phyloP scores from a whole-genome alignment of 2,113 vertebrate species.

The Epinephelus cyanopodus region DNA sequence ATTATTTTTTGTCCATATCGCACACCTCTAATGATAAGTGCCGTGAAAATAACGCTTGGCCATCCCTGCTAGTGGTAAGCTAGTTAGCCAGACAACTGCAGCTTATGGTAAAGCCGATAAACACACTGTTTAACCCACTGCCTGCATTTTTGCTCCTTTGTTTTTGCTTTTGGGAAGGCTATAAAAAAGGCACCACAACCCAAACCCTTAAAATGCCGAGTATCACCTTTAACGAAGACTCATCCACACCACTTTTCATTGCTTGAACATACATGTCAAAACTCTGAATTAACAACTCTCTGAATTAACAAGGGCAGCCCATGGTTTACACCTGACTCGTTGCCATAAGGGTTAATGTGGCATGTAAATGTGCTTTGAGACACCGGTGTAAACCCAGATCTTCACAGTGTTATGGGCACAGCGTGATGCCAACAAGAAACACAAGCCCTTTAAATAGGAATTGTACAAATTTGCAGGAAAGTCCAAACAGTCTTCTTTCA shows the following conservation, averaged over 20 bases:
- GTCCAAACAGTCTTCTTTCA: no score
- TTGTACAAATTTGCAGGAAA: no score
- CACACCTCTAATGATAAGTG: no score
- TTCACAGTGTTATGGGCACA: not conserved
- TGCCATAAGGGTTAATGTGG: not conserved
- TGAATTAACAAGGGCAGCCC: not conserved
- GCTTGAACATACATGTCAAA: no score
- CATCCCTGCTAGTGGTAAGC: not conserved
- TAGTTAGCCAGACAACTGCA: not conserved
- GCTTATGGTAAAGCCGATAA: not conserved
- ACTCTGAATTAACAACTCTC: not conserved
- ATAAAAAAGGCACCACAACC: not conserved
- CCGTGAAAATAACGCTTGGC: not conserved
- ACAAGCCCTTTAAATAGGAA: no score
- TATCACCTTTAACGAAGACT: not conserved
- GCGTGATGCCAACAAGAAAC: not conserved
- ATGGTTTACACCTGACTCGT: not conserved
- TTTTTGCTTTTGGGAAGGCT: not conserved
- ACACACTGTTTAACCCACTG: no score
- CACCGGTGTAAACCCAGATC: not conserved
- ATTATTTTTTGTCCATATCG: no score
- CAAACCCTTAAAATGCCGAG: not conserved
- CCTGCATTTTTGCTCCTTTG: not conserved
- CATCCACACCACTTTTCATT: not conserved
- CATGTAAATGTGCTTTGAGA: not conserved